Evolutionary conservation across 2,888 invertebrate species (phyloP), one percentile per base, ranked within the genome.

Genomic region (Poecilus cupreus): DNA sequence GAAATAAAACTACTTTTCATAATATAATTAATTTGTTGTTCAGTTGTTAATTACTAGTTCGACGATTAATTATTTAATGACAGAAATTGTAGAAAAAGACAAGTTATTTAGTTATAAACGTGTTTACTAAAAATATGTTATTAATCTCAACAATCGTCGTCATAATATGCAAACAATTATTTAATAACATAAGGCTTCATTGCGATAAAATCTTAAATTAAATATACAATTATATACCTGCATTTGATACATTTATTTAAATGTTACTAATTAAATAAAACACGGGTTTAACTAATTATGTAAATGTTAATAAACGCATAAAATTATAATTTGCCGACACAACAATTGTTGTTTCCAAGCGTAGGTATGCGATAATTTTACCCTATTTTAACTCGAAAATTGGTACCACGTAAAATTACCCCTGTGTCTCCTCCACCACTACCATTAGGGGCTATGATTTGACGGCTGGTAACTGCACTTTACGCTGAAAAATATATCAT

Each of bases 201-300:
- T n/a, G n/a, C 43, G 49, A 49, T 49, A 49, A 49, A n/a, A 49
- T 16, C 49, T 49, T 49, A 13, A 49, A 54, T 11, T 49, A 49
- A 49, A 54, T 11, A 20, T 54, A 54, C 54, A 54, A 54, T 54
- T 20, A 54, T 20, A 54, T 54, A 54, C 54, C 54, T 20, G 54
- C 54, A 54, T 54, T 54, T 54, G 20, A 22, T 54, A 5, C 11
- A 49, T 49, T 54, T 54, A 54, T 54, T 54, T 54, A 54, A 54
- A 5, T 54, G 54, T 11, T 5, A 54, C 20, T 54, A 54, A 54
- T 54, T 54, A 54, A 54, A 54, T 54, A 54, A 20, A 54, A 18
- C 54, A 54, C 20, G 3, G 49, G 20, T 54, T 20, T 32, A 32
- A 32, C 54, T 54, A 54, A 54, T 54, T 54, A 54, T 54, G 54